Conservation (phyloP, 2,113 vertebrate genomes). For the Myxocyprinus asiaticus region DNA sequence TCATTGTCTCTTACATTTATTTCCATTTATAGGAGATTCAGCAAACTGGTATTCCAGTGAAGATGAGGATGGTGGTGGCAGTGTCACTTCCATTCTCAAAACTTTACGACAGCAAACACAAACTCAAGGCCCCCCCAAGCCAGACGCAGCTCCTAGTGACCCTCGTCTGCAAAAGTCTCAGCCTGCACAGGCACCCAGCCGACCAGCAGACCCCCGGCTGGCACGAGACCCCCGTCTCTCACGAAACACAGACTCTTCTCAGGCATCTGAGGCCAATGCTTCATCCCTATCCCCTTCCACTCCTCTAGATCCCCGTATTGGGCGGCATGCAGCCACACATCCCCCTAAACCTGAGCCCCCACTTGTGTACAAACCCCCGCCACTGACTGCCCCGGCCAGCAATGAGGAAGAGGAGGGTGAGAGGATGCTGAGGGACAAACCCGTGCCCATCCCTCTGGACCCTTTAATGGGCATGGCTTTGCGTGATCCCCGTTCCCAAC, state of each 20-base stretch:
- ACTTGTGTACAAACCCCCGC: constrained; percentile 71
- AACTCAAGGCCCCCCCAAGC: constrained; percentile 63
- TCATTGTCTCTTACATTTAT: too few species aligned
- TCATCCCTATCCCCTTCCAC: constrained; percentile 62
- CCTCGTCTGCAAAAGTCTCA: constrained; percentile 83
- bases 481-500: constrained; percentile 84
- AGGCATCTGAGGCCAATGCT: constrained; percentile 54
- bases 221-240: constrained; percentile 84
- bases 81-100: constrained; percentile 91
- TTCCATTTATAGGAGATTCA: constrained; percentile 77
- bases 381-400: constrained; percentile 56
- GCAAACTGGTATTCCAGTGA: constrained; percentile 97
- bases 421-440: constrained; percentile 83
- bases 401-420: constrained; percentile 88
- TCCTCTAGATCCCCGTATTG: constrained; percentile 75
- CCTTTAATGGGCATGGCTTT: constrained; percentile 79
- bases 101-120: constrained; percentile 85
- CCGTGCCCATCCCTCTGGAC: constrained; percentile 84
- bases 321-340: constrained; percentile 58
- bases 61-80: constrained; percentile 90
- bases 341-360: constrained; percentile 64
- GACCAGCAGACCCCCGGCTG: constrained; percentile 79
- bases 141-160: constrained; percentile 66
- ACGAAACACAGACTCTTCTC: constrained; percentile 65
- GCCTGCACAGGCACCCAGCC: constrained; percentile 45